Evolutionary conservation across 2,113 vertebrate species (phyloP).

Genomic region (Hyla sarda): DNA sequence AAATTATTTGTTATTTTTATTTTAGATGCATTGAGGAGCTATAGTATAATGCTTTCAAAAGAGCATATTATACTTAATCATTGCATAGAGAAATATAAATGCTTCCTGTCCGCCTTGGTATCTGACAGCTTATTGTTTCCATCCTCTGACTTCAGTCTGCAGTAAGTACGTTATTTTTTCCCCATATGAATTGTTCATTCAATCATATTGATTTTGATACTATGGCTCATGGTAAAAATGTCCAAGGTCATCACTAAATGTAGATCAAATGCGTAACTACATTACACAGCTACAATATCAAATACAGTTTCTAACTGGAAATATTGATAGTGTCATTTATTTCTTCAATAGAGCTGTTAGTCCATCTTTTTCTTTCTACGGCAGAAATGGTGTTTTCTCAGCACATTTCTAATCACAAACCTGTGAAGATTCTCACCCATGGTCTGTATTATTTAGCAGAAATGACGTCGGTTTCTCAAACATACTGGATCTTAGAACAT

Average conservation of each 20-base stretch:
- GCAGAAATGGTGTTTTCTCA: background rate
- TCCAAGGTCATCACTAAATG: slow-evolving; percentile 44
- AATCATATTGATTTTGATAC: slow-evolving; percentile 43
- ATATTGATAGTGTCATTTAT: slow-evolving; percentile 32
- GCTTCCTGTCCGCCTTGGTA: background rate
- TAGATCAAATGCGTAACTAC: slow-evolving; percentile 26
- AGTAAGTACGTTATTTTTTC: background rate
- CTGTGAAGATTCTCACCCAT: background rate
- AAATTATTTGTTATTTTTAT: too few species aligned
- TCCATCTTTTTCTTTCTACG: background rate
- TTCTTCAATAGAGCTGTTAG: background rate
- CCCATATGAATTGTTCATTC: slow-evolving; percentile 25
- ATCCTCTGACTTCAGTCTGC: background rate
- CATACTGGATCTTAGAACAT: background rate
- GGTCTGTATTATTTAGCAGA: background rate
- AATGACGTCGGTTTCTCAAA: background rate
- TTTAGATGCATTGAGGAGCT: too few species aligned
- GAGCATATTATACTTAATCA: background rate
- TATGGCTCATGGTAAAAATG: background rate
- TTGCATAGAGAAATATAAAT: background rate
- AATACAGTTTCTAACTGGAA: slow-evolving; percentile 26
- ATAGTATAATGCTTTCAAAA: too few species aligned
- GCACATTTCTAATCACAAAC: background rate
- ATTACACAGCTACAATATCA: slow-evolving; percentile 17
- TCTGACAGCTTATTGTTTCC: background rate